Evolutionary conservation across 2,888 invertebrate species (phyloP), one percentile per base, ranked within the genome.

Genomic region (Dryobota labecula): DNA sequence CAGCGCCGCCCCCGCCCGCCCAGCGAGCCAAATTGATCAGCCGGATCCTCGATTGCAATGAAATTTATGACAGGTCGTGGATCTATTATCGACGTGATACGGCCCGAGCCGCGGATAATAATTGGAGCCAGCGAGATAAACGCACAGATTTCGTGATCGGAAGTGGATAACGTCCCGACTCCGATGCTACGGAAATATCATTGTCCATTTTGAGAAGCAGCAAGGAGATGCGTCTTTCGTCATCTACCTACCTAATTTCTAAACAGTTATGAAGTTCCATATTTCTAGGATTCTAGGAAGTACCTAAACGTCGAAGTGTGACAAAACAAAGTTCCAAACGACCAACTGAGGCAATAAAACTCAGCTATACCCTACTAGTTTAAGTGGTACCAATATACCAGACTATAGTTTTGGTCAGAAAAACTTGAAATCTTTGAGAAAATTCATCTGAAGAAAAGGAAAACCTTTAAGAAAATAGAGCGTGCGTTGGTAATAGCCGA

Each of bases 11-110:
- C 74, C 80, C 85, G 78, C 85, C 80, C 82, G 86, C 85, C 87
- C 84, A 85, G 77, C 82, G 73, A 86, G 76, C 87, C 91, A 87
- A 92, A 95, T 95, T 95, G 95, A 95, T 95, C 95, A 94, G 93
- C 92, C 92, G 91, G 93, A 93, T 93, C 93, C 94, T 89, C 92
- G 93, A 94, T 94, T 93, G 94, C 94, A 93, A 94, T 94, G 91
- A 94, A 95, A 95, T 95, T 94, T 95, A 95, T 94, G 94, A 94
- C 93, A 93, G 92, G 88, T 92, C 93, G 93, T 92, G 92, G 94
- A 94, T 94, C 94, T 93, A 92, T 93, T 92, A 94, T 94, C 93
- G 94, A 93, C 90, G 90, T 89, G 90, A 92, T 92, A 91, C 87
- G 89, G 85, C 73, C 85, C 84, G 85, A 86, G 87, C 86, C 85